Percentiles rank a stretch among this genome's conserved stretches.
Evolutionary conservation across 2,797 vertebrate species (phyloP).

Genomic region (Anas capensis): DNA sequence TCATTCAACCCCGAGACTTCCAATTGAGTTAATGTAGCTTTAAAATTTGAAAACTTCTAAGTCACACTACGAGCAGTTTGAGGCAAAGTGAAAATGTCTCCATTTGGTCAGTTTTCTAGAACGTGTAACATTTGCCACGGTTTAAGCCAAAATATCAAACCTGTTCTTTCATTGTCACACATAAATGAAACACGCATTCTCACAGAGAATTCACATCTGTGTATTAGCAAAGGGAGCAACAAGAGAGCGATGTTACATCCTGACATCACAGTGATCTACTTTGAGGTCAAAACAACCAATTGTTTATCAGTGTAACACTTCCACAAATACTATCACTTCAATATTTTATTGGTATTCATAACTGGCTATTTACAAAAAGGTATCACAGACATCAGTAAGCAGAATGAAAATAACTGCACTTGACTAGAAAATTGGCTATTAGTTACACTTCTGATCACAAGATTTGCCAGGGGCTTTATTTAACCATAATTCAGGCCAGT

Average conservation of each 20-base stretch:
- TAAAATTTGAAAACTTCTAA: background rate
- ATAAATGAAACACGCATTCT: background rate
- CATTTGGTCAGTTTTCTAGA: background rate
- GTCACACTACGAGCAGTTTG: background rate
- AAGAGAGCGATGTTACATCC: background rate
- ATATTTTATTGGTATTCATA: slow-evolving; percentile 33
- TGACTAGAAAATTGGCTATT: slow-evolving; percentile 72
- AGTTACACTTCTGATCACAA: slow-evolving; percentile 70
- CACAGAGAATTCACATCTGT: background rate
- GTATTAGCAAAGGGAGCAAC: background rate
- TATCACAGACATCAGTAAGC: slow-evolving; percentile 24
- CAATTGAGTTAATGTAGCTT: background rate
- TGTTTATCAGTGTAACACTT: background rate
- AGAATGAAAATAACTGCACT: slow-evolving; percentile 61
- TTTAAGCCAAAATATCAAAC: background rate
- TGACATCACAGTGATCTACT: background rate
- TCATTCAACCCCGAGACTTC: background rate
- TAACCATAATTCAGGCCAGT: slow-evolving; percentile 65
- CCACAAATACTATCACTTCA: background rate
- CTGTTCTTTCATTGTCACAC: background rate
- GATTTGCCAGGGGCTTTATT: slow-evolving; percentile 65
- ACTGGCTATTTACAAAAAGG: slow-evolving; percentile 39
- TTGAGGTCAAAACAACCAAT: background rate
- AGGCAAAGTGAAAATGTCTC: background rate
- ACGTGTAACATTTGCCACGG: background rate